Evolutionary conservation across 1,140 invertebrate genomes (phyloP), one percentile per base, ranked within the genome.

Genomic region (Venustaconcha ellipsiformis): DNA sequence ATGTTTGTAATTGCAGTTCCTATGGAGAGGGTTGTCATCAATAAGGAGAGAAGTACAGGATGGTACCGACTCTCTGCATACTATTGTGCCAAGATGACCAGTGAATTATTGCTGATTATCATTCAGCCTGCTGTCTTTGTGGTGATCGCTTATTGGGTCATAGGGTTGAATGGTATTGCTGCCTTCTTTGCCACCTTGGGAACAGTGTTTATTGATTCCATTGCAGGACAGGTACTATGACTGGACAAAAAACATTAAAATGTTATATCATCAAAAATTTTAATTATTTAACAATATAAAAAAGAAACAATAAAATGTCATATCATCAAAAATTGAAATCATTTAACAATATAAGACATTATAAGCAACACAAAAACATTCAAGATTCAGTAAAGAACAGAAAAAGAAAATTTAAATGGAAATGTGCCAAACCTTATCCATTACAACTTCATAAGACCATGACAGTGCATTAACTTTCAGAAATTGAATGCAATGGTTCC

Each of bases 1-100:
- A 48, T 48, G 37, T 48, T 48, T 48, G 37, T 48, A 48, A 15
- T 82, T 90, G 20, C 85, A 95, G 94, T 96, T 92, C 95, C 95
- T 66, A 92, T 93, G 62, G 95, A 96, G 89, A 91, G 94, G 83
- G 94, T 95, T 90, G 94, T 96, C 1, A 94, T 96, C 74, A 94
- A 94, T 87, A 96, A 96, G 87, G 95, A 96, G 88, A 90, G 95
- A 71, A 90, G 93, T 77, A 94, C 94, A 56, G 95, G 95, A 59
- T 94, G 94, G 69, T 96, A 96, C 87, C 91, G 95, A 66, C 90
- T 96, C 56, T 96, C 95, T 48, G 94, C 95, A 8, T 96, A 96
- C 88, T 96, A 96, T 88, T 86, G 95, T 83, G 95, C 95, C 70
- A 96, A 96, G 91, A 95, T 95, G 94, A 92, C 95, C 68, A 94